Evolutionary conservation across 2,797 vertebrate species (phyloP).

Genomic region (Borostomias antarcticus): DNA sequence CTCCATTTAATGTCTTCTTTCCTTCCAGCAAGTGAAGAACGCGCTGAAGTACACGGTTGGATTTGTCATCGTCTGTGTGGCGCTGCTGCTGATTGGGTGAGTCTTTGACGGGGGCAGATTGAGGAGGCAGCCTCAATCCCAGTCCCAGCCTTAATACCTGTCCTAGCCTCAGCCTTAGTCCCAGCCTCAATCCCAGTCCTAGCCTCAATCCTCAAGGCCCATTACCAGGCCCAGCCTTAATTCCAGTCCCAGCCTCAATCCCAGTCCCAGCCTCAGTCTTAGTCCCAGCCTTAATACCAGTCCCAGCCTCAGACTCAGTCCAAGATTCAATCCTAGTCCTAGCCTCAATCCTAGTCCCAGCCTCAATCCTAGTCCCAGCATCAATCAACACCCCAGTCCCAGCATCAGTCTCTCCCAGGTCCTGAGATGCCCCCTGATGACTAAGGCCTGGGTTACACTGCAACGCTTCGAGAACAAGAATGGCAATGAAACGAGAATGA

Average conservation of each 20-base stretch:
- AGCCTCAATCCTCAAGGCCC: too few species aligned
- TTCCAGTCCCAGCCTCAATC: neutral
- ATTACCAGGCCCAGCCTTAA: neutral
- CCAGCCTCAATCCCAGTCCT: neutral
- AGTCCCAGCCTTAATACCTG: neutral
- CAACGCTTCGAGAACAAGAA: conserved; percentile 21
- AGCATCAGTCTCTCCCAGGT: neutral
- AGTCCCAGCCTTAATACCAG: neutral
- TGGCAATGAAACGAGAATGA: too few species aligned
- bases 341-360: neutral
- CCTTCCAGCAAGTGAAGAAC: conserved; percentile 91
- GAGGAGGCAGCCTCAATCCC: neutral
- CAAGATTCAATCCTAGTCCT: too few species aligned
- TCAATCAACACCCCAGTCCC: neutral
- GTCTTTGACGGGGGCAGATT: conserved; percentile 45
- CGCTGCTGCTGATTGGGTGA: conserved; percentile 95
- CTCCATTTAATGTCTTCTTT: conserved; percentile 46
- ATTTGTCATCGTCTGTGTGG: conserved; percentile 87
- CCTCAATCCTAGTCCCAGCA: neutral
- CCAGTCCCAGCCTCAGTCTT: neutral
- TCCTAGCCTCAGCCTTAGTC: neutral
- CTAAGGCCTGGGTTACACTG: too few species aligned
- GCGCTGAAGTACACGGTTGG: conserved; percentile 93
- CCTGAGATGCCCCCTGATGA: neutral
- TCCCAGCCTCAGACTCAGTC: neutral